A percentile compares a stretch with the other conserved stretches of the same genome.
Evolutionary conservation across 2,797 vertebrate species (phyloP).

Genomic region (Urocyon cinereoargenteus): DNA sequence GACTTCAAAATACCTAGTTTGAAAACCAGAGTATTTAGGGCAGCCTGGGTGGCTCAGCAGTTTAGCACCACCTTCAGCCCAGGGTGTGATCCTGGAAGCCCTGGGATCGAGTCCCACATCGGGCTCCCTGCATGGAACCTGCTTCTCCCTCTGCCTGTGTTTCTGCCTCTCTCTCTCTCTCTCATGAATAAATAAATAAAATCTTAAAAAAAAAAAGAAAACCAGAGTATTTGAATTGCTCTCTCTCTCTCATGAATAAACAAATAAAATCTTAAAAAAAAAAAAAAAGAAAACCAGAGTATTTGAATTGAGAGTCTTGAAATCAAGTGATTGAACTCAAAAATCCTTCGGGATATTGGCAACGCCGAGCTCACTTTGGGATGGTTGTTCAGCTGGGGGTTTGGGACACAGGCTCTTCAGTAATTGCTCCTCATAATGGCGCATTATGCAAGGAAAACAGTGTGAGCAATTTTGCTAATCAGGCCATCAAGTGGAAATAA

Average conservation of each 20-base stretch:
- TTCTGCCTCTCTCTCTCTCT: no score
- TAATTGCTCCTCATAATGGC: neutral
- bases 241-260: no score
- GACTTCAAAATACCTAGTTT: neutral
- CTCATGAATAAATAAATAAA: no score
- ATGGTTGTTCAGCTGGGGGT: neutral
- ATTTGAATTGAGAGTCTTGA: neutral
- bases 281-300: neutral
- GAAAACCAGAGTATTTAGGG: neutral
- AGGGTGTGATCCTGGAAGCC: no score
- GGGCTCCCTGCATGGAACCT: no score
- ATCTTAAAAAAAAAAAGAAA: neutral
- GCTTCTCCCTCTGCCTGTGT: no score
- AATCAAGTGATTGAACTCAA: neutral
- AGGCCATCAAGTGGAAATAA: constrained; percentile 65
- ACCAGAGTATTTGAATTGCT: neutral
- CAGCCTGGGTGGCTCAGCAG: no score
- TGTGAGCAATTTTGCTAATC: constrained; percentile 55
- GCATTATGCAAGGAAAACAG: constrained; percentile 1
- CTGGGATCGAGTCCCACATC: no score
- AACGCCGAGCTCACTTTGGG: accelerated
- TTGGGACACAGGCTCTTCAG: neutral
- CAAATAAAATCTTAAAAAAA: no score
- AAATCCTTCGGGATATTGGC: neutral
- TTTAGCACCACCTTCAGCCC: no score